phyloP scores from a whole-genome alignment of 2,797 vertebrate species.

The Synaphobranchus kaupii region DNA sequence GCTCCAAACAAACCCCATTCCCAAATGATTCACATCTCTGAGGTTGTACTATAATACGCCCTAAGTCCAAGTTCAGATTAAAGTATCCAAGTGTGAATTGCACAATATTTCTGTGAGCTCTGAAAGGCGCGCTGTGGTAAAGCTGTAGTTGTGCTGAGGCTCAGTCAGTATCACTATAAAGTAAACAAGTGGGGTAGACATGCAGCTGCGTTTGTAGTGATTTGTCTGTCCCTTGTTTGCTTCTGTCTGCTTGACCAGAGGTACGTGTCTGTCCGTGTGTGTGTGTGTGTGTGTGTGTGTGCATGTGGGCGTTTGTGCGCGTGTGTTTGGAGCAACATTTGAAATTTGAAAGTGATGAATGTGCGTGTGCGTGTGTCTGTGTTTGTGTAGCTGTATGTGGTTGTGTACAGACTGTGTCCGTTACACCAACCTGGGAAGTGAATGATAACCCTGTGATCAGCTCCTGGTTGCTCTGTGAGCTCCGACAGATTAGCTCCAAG shows the following conservation, averaged over 20 bases:
- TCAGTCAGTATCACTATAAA: neutral
- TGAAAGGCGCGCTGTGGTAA: neutral
- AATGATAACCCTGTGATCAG: conserved; percentile 2
- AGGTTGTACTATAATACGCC: neutral
- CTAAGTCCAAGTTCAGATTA: neutral
- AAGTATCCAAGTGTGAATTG: neutral
- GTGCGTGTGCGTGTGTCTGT: neutral
- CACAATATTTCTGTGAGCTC: neutral
- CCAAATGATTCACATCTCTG: neutral
- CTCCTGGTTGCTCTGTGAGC: neutral
- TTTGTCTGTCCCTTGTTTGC: neutral
- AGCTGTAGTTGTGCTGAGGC: neutral
- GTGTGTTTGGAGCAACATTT: neutral
- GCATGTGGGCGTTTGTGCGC: neutral
- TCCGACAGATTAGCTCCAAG: neutral
- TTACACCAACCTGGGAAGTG: neutral
- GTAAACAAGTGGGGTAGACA: neutral
- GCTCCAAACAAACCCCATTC: neutral
- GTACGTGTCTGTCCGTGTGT: neutral
- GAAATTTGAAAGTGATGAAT: neutral
- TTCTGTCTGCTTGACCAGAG: neutral
- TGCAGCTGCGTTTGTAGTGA: neutral
- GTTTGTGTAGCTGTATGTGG: neutral
- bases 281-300: neutral
- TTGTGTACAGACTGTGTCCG: neutral